Evolutionary conservation across 2,797 vertebrate species (phyloP), one percentile per base, ranked within the genome.

Genomic region (Hirundo rustica): DNA sequence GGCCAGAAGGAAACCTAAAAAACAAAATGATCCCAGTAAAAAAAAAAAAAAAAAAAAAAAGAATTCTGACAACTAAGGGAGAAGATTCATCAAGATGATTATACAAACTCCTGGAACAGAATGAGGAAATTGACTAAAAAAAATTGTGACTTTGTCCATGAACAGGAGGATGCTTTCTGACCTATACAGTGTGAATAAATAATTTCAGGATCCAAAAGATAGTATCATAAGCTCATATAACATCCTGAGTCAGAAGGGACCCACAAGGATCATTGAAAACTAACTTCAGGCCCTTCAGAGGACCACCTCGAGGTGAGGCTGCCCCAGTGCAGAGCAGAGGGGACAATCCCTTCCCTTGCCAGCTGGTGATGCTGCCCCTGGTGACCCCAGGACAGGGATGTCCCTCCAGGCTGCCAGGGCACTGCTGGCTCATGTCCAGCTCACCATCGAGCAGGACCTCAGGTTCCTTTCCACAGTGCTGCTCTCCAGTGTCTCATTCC

Each of bases 391-490:
- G 23, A 40, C 54, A 47, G 25, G 14, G 45, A 2, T 67, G 26
- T 7, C 53, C 40, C 61, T 25, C 25, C 54, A 40, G 67, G 29
- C n/a, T 88, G 58, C 45, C 60, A 40, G 29, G 47, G 40, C n/a
- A 11, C 40, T 60, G 40, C 53, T 80, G 40, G 1, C 29, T 34
- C n/a, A 0, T 9, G 7, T 29, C 2, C 67, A 65, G 1, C 10
- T 20, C 47, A 47, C 2, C 54, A 48, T 2, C 0, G 0, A 80
- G 2, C 30, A 27, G 54, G 18, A 11, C 15, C 7, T 7, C 42
- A 36, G 22, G 30, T 3, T 26, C 11, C 55, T 50, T 75, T 25
- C 32, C 16, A 19, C 4, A 4, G 22, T 12, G 19, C 19, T 75
- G 42, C 48, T 68, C 4, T 62, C 42, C 22, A 55, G 2, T 4